Conservation (phyloP, 2,888 invertebrate genomes). For the Cataglyphis livida region DNA sequence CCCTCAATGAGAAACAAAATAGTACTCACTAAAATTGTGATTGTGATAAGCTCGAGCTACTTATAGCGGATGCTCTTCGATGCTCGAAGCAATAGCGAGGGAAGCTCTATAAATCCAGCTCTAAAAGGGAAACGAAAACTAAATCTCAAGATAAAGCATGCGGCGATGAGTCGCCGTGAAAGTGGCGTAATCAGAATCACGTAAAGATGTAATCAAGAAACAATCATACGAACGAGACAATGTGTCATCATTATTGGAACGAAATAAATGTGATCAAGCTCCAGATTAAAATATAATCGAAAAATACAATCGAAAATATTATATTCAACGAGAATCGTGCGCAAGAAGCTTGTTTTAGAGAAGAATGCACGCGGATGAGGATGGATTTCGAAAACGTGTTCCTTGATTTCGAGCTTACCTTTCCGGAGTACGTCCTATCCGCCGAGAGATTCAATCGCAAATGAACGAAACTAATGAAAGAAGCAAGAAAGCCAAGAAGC, state of each 20-base stretch:
- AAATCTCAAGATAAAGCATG: constrained; percentile 13
- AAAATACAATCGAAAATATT: constrained; percentile 12
- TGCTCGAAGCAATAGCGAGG: not conserved
- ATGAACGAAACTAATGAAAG: not conserved
- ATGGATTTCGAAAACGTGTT: constrained; percentile 41
- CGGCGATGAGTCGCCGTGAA: not conserved
- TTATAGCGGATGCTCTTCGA: constrained; percentile 25
- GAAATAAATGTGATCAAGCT: constrained; percentile 21
- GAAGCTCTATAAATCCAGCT: constrained; percentile 45
- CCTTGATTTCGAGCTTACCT: constrained; percentile 41
- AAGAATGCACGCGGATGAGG: constrained; percentile 33
- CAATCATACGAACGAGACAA: constrained; percentile 83
- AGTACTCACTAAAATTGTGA: constrained; percentile 64
- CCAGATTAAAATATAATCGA: not conserved
- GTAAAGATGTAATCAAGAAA: constrained; percentile 73
- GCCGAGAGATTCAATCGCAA: not conserved
- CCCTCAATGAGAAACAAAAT: constrained; percentile 35
- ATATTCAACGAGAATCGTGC: constrained; percentile 44
- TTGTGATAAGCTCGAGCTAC: constrained; percentile 44
- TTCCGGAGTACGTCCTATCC: not conserved
- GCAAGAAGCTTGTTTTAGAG: not conserved
- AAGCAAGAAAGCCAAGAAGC: not conserved
- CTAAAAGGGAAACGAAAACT: constrained; percentile 15
- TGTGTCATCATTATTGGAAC: constrained; percentile 75
- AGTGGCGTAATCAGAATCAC: constrained; percentile 55